Evolutionary conservation across 2,113 vertebrate species (phyloP).

Genomic region (Catharus minimus): DNA sequence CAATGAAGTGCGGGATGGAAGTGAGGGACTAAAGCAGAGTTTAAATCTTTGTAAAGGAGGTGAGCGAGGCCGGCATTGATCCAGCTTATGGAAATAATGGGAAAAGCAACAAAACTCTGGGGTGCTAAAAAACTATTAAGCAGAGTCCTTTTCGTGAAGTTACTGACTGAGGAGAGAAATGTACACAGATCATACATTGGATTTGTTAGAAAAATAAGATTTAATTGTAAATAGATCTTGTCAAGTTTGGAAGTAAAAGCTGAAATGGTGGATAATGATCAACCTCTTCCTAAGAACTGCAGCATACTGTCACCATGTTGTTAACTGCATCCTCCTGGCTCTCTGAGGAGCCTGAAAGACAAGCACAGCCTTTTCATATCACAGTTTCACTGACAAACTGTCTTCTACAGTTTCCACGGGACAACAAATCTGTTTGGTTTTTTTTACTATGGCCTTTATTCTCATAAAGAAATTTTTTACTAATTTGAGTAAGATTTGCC

Average conservation of each 20-base stretch:
- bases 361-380: background rate
- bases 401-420: background rate
- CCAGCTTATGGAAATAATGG: background rate
- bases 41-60: background rate
- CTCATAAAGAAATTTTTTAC: background rate
- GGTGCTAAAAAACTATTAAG: background rate
- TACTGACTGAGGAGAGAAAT: background rate
- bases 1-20: background rate
- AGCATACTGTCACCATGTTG: background rate
- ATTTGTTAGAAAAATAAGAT: background rate
- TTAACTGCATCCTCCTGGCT: background rate
- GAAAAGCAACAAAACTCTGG: background rate
- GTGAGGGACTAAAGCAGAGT: background rate
- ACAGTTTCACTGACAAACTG: background rate
- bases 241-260: background rate
- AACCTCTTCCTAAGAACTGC: background rate
- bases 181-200: fast-evolving
- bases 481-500: background rate
- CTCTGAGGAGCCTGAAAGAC: background rate
- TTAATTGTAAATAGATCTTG: background rate
- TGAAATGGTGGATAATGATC: background rate
- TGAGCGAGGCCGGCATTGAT: fast-evolving
- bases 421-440: fast-evolving
- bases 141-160: background rate
- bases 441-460: background rate